Evolutionary conservation across 2,113 vertebrate species (phyloP).

Genomic region (Rhynchopsitta pachyrhyncha): DNA sequence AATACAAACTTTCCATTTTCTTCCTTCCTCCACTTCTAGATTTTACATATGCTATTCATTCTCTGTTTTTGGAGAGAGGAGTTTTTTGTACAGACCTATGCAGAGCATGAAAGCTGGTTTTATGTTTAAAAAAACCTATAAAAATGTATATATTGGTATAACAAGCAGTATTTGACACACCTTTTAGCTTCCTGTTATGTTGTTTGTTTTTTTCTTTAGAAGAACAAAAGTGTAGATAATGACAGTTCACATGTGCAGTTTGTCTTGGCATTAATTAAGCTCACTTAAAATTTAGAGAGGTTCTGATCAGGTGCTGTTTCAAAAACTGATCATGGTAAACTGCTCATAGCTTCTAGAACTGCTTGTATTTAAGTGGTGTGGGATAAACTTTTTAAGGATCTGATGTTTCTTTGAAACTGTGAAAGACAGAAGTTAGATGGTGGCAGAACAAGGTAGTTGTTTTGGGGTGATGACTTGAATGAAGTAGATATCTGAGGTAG

Average conservation of each 20-base stretch:
- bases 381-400: background rate
- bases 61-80: background rate
- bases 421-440: background rate
- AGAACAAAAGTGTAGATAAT: background rate
- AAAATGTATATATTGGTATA: background rate
- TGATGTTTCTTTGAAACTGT: background rate
- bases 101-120: background rate
- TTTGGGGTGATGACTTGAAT: background rate
- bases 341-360: background rate
- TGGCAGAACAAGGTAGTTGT: background rate
- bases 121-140: background rate
- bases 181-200: background rate
- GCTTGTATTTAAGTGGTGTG: background rate
- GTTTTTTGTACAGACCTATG: background rate
- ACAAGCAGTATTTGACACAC: background rate
- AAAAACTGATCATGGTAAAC: background rate
- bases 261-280: background rate
- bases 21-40: background rate
- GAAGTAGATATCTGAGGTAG: background rate
- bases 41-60: background rate
- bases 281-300: background rate
- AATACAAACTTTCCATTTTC: background rate
- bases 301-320: background rate
- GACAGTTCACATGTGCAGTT: background rate
- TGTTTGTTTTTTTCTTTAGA: background rate